phyloP scores from a whole-genome alignment of 2,113 vertebrate species.

The Neomonachus schauinslandi region DNA sequence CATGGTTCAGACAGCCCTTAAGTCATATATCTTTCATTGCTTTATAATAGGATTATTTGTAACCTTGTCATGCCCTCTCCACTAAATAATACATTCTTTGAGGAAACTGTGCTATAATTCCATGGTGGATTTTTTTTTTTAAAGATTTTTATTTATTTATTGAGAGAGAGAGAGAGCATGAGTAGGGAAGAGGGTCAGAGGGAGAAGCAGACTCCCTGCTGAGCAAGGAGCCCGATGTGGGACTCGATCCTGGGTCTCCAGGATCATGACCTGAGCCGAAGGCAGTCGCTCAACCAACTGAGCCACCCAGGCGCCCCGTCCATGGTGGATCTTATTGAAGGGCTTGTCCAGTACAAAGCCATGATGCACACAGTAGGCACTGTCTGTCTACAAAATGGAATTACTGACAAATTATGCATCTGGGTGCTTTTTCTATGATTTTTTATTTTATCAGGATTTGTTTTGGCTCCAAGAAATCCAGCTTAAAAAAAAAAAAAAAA shows the following conservation, averaged over 20 bases:
- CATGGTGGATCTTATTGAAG: background rate
- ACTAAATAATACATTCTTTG: conserved; percentile 40
- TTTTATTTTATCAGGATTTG: conserved; percentile 25
- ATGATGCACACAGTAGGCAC: background rate
- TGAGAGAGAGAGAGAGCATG: no score
- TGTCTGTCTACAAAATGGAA: background rate
- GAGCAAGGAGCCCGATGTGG: no score
- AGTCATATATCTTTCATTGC: conserved; percentile 31
- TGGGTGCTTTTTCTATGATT: background rate
- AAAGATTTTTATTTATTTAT: no score
- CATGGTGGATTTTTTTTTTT: background rate
- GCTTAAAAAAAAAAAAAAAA: no score
- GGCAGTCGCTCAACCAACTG: no score
- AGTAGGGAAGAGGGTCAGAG: no score
- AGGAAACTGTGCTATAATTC: background rate
- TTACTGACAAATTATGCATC: background rate
- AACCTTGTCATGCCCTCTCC: conserved; percentile 28
- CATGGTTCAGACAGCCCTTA: background rate
- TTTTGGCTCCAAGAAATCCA: background rate
- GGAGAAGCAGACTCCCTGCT: no score
- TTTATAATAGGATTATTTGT: conserved; percentile 58
- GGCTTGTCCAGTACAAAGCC: background rate
- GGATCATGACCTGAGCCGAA: no score
- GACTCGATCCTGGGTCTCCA: no score
- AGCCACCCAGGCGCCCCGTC: no score